These are phyloP conservation scores for Melinaea marsaeus DNA, from an alignment of 2,888 invertebrate genomes.

Conservation along the genomic window DNA sequence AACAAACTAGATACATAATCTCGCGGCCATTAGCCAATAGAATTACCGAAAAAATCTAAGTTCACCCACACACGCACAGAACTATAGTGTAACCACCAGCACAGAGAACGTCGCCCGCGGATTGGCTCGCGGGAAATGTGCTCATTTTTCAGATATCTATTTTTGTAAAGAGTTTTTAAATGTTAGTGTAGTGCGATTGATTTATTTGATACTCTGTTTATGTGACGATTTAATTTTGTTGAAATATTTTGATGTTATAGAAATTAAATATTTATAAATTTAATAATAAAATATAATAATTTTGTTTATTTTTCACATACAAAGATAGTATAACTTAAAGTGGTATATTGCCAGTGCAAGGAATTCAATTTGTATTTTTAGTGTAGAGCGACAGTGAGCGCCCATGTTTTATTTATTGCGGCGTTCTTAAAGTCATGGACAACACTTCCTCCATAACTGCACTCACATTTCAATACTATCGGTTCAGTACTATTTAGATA, in stretches of 20 bases:
- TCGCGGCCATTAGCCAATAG: conserved; percentile 20
- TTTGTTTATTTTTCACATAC: background rate
- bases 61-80: conserved; percentile 27
- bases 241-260: background rate
- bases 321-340: background rate
- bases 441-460: conserved; percentile 28
- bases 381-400: conserved; percentile 26
- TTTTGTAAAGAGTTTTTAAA: conserved; percentile 72
- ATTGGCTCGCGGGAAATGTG: conserved; percentile 58
- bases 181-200: conserved; percentile 40
- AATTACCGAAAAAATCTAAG: conserved; percentile 26
- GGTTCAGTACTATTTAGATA: background rate
- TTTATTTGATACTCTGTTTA: conserved; percentile 46
- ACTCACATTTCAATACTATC: conserved; percentile 21
- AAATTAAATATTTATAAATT: too few species aligned
- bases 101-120: conserved; percentile 30
- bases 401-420: conserved; percentile 30
- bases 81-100: conserved; percentile 40
- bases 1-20: background rate
- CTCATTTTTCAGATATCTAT: conserved; percentile 72
- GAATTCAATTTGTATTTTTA: conserved; percentile 31
- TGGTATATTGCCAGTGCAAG: conserved; percentile 13
- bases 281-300: background rate
- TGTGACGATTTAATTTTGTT: background rate
- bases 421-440: conserved; percentile 31